phyloP scores from a whole-genome alignment of 2,888 invertebrate species.

The Synergus laeviventris region DNA sequence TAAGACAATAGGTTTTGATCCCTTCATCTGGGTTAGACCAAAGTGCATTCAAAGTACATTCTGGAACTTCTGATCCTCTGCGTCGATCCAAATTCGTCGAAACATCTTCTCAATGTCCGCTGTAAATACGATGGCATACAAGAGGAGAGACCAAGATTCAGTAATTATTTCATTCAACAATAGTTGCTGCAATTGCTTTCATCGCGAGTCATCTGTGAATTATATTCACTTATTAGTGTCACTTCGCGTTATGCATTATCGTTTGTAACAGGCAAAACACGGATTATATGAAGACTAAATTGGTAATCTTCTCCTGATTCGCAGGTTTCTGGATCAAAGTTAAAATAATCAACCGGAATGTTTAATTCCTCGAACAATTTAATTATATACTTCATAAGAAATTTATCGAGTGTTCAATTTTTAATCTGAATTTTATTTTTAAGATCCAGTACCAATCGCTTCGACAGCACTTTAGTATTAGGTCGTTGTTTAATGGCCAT shows the following conservation, averaged over 20 bases:
- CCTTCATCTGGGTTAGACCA: too few species aligned
- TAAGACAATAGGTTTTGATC: too few species aligned
- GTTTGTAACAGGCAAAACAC: neutral
- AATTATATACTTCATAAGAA: too few species aligned
- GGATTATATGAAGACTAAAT: neutral
- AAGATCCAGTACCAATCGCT: constrained; percentile 2
- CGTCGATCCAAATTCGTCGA: too few species aligned
- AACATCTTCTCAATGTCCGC: too few species aligned
- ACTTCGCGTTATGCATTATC: neutral
- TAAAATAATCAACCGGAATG: neutral
- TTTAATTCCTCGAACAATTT: neutral
- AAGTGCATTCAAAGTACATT: too few species aligned
- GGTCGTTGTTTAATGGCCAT: constrained; percentile 15
- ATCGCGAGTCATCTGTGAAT: too few species aligned
- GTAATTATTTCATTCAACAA: too few species aligned
- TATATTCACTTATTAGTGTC: neutral
- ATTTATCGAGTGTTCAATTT: neutral
- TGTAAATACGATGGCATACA: too few species aligned
- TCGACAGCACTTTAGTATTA: neutral
- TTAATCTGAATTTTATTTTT: neutral
- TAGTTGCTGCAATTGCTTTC: too few species aligned
- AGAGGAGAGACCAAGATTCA: too few species aligned
- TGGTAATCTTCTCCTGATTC: neutral
- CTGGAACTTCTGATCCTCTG: too few species aligned
- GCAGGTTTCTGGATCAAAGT: neutral